Base-by-base conservation (phyloP, 2,888 invertebrate genomes). In the Patella depressa region DNA sequence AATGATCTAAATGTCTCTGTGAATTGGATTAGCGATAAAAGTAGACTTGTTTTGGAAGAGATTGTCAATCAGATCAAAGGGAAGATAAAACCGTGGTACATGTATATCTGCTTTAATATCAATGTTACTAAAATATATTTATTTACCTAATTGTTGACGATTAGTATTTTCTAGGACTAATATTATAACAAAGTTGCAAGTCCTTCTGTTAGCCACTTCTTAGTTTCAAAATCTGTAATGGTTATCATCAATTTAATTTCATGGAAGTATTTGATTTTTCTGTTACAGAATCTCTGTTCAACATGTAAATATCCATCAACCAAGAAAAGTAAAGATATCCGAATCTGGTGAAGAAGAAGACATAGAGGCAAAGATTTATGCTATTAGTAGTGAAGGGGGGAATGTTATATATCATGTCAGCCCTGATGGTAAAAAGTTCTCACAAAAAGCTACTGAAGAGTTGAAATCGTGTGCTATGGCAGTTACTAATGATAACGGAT, bases 351-450 rank as follows among this genome's bases (percentile, higher is more conserved):
- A 85, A 5, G 87, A 86, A 15, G 86, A 88, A n/a, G 81, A 82
- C 57, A 69, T 85, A 9, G 92, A 93, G 84, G 88, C 92, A 12
- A 95, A 95, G 87, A 95, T 96, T 17, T 96, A 95, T 87, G 96
- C 96, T 0, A 95, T 96, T 71, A 96, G 96, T 87, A 95, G 95
- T 71, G 95, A 95, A 53, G 95, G 95, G 85, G 96, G 96, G 2
- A 95, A 95, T 85, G 94, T 96, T 5, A 91, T 92, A 76, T 92
- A 92, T 84, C 93, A 93, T 82, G 90, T 93, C 81, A 92, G 92
- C 86, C 85, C 89, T 75, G 84, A 84, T 15, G 78, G 78, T 17
- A 80, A 80, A 17, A 78, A 80, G 71, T 81, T 82, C 19, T 92
- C 93, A 74, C 92, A 93, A 0, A 93, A 93, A 79, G 89, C 92